Conservation (phyloP, 2,113 vertebrate genomes). For the Eupsittula cactorum region DNA sequence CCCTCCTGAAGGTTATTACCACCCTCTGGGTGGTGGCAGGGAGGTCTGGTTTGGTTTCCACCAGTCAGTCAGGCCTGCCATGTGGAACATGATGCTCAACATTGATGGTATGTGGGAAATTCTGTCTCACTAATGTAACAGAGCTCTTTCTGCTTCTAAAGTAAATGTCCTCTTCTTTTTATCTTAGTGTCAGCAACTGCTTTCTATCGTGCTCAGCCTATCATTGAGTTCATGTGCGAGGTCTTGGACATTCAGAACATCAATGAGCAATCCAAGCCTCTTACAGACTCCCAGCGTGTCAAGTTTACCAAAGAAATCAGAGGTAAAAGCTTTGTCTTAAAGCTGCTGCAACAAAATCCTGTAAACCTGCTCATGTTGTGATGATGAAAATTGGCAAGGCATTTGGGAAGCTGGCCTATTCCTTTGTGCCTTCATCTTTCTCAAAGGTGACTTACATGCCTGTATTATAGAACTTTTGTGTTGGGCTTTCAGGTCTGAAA, state of each 20-base stretch:
- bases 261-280: constrained; percentile 96
- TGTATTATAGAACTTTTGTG: neutral
- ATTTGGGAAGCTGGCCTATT: neutral
- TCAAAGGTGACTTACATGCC: neutral
- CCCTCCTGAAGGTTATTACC: constrained; percentile 97
- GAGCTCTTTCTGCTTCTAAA: neutral
- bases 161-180: neutral
- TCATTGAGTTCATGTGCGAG: constrained; percentile 99
- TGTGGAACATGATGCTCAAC: constrained; percentile 99
- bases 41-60: constrained; percentile 99
- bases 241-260: constrained; percentile 98
- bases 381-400: neutral
- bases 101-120: constrained; percentile 86
- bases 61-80: constrained; percentile 96
- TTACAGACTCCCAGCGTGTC: constrained; percentile 97
- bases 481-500: constrained; percentile 86
- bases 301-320: constrained; percentile 99
- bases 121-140: neutral
- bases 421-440: neutral
- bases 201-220: constrained; percentile 97
- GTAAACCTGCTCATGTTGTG: neutral
- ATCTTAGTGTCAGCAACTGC: constrained; percentile 93
- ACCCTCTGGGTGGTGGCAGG: constrained; percentile 95
- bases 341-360: neutral
- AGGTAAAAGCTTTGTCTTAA: constrained; percentile 77